Evolutionary conservation across 2,113 vertebrate species (phyloP), one percentile per base, ranked within the genome.

Genomic region (Etheostoma cragini): DNA sequence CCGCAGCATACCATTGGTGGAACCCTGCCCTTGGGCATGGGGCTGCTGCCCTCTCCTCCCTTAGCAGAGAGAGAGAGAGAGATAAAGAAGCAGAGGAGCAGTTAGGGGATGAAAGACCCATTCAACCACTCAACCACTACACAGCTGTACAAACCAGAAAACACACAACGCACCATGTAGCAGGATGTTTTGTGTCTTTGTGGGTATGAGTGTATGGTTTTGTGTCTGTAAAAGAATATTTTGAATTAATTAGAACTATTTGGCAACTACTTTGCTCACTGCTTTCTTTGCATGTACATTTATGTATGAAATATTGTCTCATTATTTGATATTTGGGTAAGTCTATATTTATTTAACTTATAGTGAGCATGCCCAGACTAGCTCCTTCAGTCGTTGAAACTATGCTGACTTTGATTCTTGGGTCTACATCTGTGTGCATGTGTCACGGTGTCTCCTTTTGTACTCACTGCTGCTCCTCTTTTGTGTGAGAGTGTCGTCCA

Each of bases 401-500:
- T 62, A 19, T 1, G 0, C 65, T 30, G 16, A 30, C 26, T 47
- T n/a, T 8, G 19, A 70, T 12, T 65, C 13, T n/a, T 57, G 12
- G 1, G 19, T 49, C 17, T 21, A 1, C 22, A 2, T 61, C 17
- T 58, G 10, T 63, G 54, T 57, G 8, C 0, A 5, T 30, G 15
- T 45, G 11, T 26, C 0, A 16, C 4, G 2, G 26, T 15, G 53
- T 14, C 12, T 15, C 61, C 1, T 8, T 50, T 16, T 71, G 61
- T 93, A 99, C 98, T 99, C 95, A 99, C 98, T 98, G 83, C 95
- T 96, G 95, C 97, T 98, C 87, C 96, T 98, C 91, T 97, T 98
- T 52, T 97, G 96, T 24, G 94, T 94, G 47, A 98, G 97, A 1
- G 96, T 91, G 75, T 99, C 98, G 74, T 99, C 98, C 72, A 99